Evolutionary conservation across 37 sponge, comb jelly and placozoan genomes (phyloP).

Genomic region (Haliclona indistincta): DNA sequence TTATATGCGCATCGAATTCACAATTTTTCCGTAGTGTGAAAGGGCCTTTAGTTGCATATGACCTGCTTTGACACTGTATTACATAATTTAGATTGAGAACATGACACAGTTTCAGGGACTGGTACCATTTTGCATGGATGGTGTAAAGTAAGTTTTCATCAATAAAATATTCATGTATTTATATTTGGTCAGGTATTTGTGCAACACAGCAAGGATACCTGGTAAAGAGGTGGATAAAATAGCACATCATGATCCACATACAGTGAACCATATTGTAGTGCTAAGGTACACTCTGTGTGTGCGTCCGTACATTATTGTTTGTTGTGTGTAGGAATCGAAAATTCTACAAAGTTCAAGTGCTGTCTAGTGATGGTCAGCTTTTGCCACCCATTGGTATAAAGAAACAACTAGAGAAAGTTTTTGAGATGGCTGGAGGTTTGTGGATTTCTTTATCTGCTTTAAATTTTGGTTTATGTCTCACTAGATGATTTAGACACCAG

Average conservation of each 20-base stretch:
- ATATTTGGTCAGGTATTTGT: constrained; percentile 23
- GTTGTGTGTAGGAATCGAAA: constrained; percentile 59
- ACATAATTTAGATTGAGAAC: constrained; percentile 22
- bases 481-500: constrained; percentile 60
- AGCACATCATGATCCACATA: constrained; percentile 7
- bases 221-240: constrained; percentile 52
- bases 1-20: no score
- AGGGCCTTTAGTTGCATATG: no score
- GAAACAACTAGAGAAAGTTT: constrained; percentile 52
- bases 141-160: not conserved
- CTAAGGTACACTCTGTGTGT: constrained; percentile 22
- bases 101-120: constrained; percentile 22
- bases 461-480: not conserved
- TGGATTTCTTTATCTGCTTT: not conserved
- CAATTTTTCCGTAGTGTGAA: no score
- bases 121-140: constrained; percentile 54
- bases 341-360: constrained; percentile 54
- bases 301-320: constrained; percentile 5
- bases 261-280: constrained; percentile 27
- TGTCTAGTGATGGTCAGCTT: constrained; percentile 25
- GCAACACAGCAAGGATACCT: constrained; percentile 31
- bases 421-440: constrained; percentile 72
- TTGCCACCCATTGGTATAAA: constrained; percentile 35
- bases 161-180: not conserved
- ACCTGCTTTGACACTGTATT: no score